Base-by-base conservation (phyloP, 2,113 vertebrate genomes). In the Gobiocypris rarus region DNA sequence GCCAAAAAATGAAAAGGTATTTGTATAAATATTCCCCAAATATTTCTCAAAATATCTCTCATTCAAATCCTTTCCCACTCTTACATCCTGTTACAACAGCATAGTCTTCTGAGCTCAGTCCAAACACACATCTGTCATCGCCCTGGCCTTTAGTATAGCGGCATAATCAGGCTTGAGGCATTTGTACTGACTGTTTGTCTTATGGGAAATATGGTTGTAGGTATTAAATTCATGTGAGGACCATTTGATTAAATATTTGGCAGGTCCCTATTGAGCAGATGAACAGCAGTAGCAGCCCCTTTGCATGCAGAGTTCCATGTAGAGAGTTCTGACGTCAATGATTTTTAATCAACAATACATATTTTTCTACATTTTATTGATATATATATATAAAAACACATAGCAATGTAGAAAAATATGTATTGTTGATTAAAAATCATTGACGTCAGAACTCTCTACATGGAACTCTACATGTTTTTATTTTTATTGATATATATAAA, bases 131-230 rank as follows among this genome's bases (percentile, higher is more conserved):
- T 61, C 56, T 78, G 54, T 61, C 34, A 61, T 78, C 14, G 7
- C n/a, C 13, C 34, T 26, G n/a, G 75, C 56, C 22, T 61, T 61
- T 78, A 43, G 41, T 61, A 9, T 78, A 26, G 59, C 19, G 22
- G 56, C 56, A 61, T 6, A 78, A 78, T 78, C 14, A 45, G 56
- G n/a, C 75, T 41, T 43, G 34, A 77, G 75, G 75, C 28, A 14
- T 38, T 56, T 56, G 50, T 77, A 15, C 52, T 34, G 50, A 17
- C 74, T 77, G 54, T 41, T 58, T 77, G 31, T 77, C 54, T 43
- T 43, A 59, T 9, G 8, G 38, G 34, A 77, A 77, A 77, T 77
- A 54, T 59, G 75, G 31, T 43, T 59, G 75, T 77, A 77, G 75
- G 6, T 59, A 24, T 59, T 26, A 22, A 58, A 77, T 77, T 58